Percentiles rank a stretch among this genome's conserved stretches.
phyloP scores from a whole-genome alignment of 2,888 invertebrate genomes.

The Graphium colonna region DNA sequence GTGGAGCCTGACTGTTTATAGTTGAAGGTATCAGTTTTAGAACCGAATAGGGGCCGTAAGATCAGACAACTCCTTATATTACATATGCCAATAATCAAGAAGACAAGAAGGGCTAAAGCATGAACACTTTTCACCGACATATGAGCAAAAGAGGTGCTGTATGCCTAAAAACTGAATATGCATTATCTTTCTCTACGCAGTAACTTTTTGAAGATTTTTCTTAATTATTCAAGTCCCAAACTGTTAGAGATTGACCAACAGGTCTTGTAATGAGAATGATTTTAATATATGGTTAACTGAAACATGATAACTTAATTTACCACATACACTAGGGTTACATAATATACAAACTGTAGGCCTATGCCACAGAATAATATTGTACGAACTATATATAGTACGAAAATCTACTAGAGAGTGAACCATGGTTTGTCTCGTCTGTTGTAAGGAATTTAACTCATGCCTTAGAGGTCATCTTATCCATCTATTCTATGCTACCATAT shows the following conservation, averaged over 20 bases:
- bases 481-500: slow-evolving; percentile 28
- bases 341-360: not conserved
- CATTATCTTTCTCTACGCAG: too few relatives aligned
- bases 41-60: too few relatives aligned
- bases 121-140: too few relatives aligned
- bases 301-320: not conserved
- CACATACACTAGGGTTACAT: not conserved
- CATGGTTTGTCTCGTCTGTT: slow-evolving; percentile 17
- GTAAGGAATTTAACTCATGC: slow-evolving; percentile 16
- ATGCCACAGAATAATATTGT: not conserved
- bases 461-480: slow-evolving; percentile 28
- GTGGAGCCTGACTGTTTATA: too few relatives aligned
- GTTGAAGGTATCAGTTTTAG: too few relatives aligned
- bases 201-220: too few relatives aligned
- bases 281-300: not conserved
- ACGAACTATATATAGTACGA: not conserved
- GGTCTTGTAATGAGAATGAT: not conserved
- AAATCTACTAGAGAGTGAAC: slow-evolving; percentile 22
- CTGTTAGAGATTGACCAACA: not conserved
- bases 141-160: too few relatives aligned
- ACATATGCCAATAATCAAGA: too few relatives aligned
- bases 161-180: too few relatives aligned
- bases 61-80: too few relatives aligned
- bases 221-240: not conserved
- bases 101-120: too few relatives aligned